These are phyloP conservation scores for Polyploca ridens DNA, from an alignment of 2,888 invertebrate genomes.

Conservation along the genomic window DNA sequence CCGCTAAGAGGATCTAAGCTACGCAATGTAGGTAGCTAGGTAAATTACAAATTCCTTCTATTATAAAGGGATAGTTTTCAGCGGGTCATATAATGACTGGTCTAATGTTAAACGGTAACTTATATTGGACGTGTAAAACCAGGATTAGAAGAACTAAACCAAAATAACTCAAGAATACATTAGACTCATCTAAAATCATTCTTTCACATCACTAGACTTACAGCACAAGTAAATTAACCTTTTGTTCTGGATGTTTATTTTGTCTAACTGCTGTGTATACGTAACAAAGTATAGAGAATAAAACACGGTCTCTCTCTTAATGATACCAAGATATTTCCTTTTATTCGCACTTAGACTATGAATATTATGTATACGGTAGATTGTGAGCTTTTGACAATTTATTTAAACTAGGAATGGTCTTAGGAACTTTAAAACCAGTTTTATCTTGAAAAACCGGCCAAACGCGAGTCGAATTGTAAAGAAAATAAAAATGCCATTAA, in stretches of 20 bases:
- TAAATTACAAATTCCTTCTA: too few relatives aligned
- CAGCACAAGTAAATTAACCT: constrained; percentile 5
- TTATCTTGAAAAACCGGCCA: neutral
- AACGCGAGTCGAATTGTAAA: too few relatives aligned
- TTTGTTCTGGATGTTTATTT: neutral
- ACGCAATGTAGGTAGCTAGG: too few relatives aligned
- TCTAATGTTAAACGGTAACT: too few relatives aligned
- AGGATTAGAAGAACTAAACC: too few relatives aligned
- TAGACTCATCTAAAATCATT: neutral
- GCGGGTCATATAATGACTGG: too few relatives aligned
- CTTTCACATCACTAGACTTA: neutral
- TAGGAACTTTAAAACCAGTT: neutral
- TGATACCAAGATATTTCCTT: neutral
- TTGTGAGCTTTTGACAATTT: neutral
- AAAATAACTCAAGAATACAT: too few relatives aligned
- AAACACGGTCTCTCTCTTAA: neutral
- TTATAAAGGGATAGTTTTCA: too few relatives aligned
- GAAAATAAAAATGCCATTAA: too few relatives aligned
- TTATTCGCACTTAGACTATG: neutral
- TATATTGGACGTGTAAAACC: too few relatives aligned
- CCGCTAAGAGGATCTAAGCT: too few relatives aligned
- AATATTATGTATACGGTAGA: neutral
- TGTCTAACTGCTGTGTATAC: neutral
- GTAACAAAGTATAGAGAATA: neutral
- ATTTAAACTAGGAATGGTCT: neutral